Evolutionary conservation across 2,113 vertebrate species (phyloP), one percentile per base, ranked within the genome.

Genomic region (Cyprinodon variegatus): DNA sequence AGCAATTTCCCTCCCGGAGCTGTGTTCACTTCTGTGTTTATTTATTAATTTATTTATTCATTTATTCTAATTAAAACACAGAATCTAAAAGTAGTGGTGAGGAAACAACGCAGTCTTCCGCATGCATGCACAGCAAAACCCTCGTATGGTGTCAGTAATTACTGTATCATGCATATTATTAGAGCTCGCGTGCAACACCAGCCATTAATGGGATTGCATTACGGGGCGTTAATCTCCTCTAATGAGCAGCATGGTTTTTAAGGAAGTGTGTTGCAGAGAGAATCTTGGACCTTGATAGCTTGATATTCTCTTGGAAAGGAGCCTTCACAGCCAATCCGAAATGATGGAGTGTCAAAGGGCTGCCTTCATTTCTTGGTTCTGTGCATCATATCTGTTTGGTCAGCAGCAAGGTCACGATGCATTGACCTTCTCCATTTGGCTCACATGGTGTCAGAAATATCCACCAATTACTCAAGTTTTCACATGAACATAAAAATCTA

Each of bases 261-360:
- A 82, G 73, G 59, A 72, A 46, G 43, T 5, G 62, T 73, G 68
- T 79, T 36, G 68, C 74, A 22, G 74, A 82, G 60, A 77, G 53
- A 41, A 74, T 77, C 63, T 3, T 7, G 65, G 70, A 59, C 84
- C 77, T 29, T 29, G 29, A 29, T 29, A 59, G 37, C 68, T 70
- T 68, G 37, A 67, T 69, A 53, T 75, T 81, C 73, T 14, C 48
- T 12, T 76, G 72, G 64, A 53, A 77, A 84, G 63, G 48, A 62
- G 60, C 65, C 76, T 61, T 74, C 39, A 45, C 66, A 71, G 69
- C 67, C n/a, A 65, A 92, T 92, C 89, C 65, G 80, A 88, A 83
- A 67, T 0, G 64, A 38, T 53, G 59, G 68, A 60, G 68, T 15
- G 82, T 50, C 83, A 90, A 91, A 91, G 90, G 89, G 88, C 88